Conservation (phyloP, 1,140 invertebrate genomes). For the Caligus rogercresseyi region DNA sequence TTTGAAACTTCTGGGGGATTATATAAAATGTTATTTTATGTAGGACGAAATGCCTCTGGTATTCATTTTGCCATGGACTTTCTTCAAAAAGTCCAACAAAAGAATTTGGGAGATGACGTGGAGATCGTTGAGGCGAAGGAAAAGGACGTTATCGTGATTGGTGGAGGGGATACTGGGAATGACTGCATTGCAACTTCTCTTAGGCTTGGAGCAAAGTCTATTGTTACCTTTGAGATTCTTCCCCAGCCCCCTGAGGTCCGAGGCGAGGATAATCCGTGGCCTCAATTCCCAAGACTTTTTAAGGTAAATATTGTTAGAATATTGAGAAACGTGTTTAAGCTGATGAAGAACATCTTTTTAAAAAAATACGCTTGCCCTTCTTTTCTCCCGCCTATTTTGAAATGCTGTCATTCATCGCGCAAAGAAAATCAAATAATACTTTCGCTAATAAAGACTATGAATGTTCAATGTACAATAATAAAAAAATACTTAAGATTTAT, state of each 20-base stretch:
- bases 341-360: neutral
- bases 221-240: conserved; percentile 92
- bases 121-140: conserved; percentile 59
- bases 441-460: no score
- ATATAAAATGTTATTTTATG: no score
- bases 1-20: no score
- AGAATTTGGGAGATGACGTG: conserved; percentile 54
- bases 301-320: conserved; percentile 26
- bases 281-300: conserved; percentile 89
- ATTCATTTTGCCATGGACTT: conserved; percentile 97
- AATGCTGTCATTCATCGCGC: no score
- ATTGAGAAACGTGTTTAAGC: neutral
- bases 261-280: conserved; percentile 84
- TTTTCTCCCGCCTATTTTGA: no score
- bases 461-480: no score
- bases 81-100: conserved; percentile 90
- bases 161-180: conserved; percentile 96
- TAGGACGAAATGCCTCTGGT: conserved; percentile 63
- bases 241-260: conserved; percentile 66
- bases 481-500: no score
- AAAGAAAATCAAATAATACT: no score
- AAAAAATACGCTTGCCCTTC: no score
- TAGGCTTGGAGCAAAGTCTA: conserved; percentile 84
- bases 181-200: conserved; percentile 97
- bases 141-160: conserved; percentile 90